Evolutionary conservation across 2,888 invertebrate genomes (phyloP), one percentile per base, ranked within the genome.

Genomic region (Heliconius sara): DNA sequence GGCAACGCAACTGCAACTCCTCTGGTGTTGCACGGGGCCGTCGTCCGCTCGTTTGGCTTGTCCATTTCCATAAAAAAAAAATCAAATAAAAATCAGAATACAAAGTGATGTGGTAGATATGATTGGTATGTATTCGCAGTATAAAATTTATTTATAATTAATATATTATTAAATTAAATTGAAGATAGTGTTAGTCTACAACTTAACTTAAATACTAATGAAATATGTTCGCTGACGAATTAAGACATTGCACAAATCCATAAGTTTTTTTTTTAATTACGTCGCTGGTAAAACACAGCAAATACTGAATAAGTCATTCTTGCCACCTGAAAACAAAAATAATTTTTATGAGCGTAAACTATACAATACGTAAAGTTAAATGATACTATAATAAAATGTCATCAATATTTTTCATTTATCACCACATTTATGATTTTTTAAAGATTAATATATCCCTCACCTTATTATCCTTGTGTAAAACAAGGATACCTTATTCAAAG

Each of bases 291-390:
- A 85, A 94, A 93, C 74, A 94, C 94, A n/a, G 93, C 94, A 82
- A 93, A 93, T 30, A 94, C 86, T 3, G 94, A 94, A 85, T 94
- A 94, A 47, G 93, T 94, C 90, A 90, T 92, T 85, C 92, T 90
- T 68, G 92, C 92, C 47, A 93, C 94, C 94, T 94, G 88, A 79
- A 34, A 85, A 79, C 77, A 7, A 19, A 81, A 83, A 79, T 22
- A 80, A 10, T n/a, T 60, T 3, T 22, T 60, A n/a, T 60, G n/a
- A 60, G 60, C n/a, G 16, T 27, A 30, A 52, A 12, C 43, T 30
- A 43, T 43, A 13, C 13, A 12, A 19, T 16, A 27, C 19, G 5
- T 27, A 65, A 65, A 65, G 5, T 5, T 3, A 27, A 65, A 65
- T 25, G 12, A 25, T 13, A 39, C n/a, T n/a, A 13, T 19, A 52